A percentile compares a stretch with the other conserved stretches of the same genome.
phyloP scores from a whole-genome alignment of 2,797 vertebrate species.

The Hirundo rustica region DNA sequence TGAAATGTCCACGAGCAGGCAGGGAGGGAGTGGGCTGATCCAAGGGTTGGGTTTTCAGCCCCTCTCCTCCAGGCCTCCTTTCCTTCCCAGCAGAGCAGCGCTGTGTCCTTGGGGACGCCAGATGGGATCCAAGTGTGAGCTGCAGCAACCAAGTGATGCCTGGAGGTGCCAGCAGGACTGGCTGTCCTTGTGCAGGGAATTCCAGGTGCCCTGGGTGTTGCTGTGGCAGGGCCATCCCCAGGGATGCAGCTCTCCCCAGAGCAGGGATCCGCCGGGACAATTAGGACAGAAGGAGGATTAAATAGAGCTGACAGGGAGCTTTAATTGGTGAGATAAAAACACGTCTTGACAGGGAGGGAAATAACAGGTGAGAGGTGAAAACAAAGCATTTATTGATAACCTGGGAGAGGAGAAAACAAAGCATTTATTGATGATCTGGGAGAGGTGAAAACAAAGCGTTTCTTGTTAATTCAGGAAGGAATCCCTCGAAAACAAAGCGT shows the following conservation, averaged over 20 bases:
- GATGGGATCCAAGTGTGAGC: background rate
- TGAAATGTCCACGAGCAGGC: background rate
- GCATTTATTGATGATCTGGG: background rate
- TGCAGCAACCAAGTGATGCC: background rate
- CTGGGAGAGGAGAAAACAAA: background rate
- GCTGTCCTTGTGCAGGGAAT: background rate
- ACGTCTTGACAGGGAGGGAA: background rate
- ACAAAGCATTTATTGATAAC: background rate
- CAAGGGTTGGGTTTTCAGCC: background rate
- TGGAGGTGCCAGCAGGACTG: background rate
- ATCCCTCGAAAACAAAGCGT: rapidly evolving
- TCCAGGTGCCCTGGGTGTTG: background rate
- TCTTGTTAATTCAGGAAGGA: background rate
- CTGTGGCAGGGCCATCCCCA: background rate
- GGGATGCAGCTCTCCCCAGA: background rate
- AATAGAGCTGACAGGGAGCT: background rate
- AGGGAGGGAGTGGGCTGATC: background rate
- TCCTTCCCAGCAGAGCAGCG: background rate
- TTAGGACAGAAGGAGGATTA: background rate
- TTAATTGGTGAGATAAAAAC: background rate
- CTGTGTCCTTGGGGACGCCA: background rate
- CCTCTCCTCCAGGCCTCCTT: background rate
- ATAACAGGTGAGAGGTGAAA: background rate
- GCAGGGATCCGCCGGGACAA: background rate
- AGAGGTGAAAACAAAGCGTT: background rate